Evolutionary conservation across 2,888 invertebrate genomes (phyloP), one percentile per base, ranked within the genome.

Genomic region (Branchinecta sandiegonensis): DNA sequence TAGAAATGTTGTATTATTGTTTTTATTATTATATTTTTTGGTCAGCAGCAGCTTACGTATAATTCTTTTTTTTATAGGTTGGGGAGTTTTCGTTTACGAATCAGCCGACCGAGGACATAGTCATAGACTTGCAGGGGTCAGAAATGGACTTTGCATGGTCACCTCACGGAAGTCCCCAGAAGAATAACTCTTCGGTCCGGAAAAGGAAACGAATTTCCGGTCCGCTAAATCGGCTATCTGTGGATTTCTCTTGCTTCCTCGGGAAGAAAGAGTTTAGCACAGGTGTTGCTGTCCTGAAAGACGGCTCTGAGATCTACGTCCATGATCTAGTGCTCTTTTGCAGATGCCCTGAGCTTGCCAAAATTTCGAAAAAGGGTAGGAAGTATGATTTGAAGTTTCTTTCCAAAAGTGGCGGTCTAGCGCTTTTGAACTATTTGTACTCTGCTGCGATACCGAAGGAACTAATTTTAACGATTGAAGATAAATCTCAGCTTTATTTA

Each of bases 341-440:
- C 23, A 11, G 63, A 9, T 56, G 63, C 9, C 63, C 63, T 23
- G 14, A 56, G 23, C 63, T 56, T 56, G 12, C 63, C 8, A 56
- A 23, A 1, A 10, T 23, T 10, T n/a, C 10, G 23, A 23, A 56
- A 56, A 56, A 23, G n/a, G 63, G 63, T 9, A 8, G 14, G 23
- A 56, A n/a, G 9, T 56, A 17, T 56, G 63, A 56, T 56, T 56
- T 56, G n/a, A n/a, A 56, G 63, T 56, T 56, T 56, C 23, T 56
- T 17, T 17, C 14, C 1, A 56, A 56, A 23, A 23, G 14, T 17
- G 63, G 63, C 2, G 63, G 63, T n/a, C 14, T 23, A 8, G 63
- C 63, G n/a, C 23, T 56, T 17, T 17, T 56, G 8, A 56, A 56
- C 23, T 56, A 56, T 56, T 17, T 56, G 23, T 56, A 56, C 10